phyloP scores from a whole-genome alignment of 1,140 invertebrate genomes.

The Bombyx mori region DNA sequence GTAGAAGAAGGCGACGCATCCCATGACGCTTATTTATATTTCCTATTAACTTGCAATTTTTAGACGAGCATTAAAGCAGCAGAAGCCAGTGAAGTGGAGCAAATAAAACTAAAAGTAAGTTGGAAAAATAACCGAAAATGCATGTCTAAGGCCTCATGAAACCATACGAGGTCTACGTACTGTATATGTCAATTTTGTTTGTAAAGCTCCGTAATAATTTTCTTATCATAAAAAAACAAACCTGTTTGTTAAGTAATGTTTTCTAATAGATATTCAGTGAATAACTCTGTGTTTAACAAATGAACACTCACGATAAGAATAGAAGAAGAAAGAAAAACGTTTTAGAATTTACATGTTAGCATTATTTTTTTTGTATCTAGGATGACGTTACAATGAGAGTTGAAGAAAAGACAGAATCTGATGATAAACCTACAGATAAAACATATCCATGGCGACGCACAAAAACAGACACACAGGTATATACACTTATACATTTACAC shows the following conservation, averaged over 20 bases:
- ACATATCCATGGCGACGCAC: conserved; percentile 47
- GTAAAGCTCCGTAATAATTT: no score
- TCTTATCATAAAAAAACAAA: no score
- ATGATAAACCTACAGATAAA: conserved; percentile 41
- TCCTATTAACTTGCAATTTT: conserved; percentile 45
- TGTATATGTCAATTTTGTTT: not conserved
- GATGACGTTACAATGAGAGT: conserved; percentile 33
- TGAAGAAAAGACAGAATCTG: conserved; percentile 34
- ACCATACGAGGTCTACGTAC: not conserved
- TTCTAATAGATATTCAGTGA: conserved; percentile 25
- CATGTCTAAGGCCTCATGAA: not conserved
- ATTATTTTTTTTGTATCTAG: conserved; percentile 48
- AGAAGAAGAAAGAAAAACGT: not conserved
- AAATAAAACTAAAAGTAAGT: conserved; percentile 63
- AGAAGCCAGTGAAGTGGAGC: conserved; percentile 40
- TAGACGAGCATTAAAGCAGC: conserved; percentile 50
- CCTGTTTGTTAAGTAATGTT: no score
- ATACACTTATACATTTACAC: conserved; percentile 19
- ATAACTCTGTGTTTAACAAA: conserved; percentile 36
- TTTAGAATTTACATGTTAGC: not conserved
- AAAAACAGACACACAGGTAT: conserved; percentile 57
- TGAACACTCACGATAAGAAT: conserved; percentile 2
- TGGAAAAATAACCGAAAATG: conserved; percentile 11
- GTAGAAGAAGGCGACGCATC: conserved; percentile 6
- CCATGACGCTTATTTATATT: conserved; percentile 32